Evolutionary conservation across 2,113 vertebrate genomes (phyloP), one percentile per base, ranked within the genome.

Genomic region (Acanthisitta chloris): DNA sequence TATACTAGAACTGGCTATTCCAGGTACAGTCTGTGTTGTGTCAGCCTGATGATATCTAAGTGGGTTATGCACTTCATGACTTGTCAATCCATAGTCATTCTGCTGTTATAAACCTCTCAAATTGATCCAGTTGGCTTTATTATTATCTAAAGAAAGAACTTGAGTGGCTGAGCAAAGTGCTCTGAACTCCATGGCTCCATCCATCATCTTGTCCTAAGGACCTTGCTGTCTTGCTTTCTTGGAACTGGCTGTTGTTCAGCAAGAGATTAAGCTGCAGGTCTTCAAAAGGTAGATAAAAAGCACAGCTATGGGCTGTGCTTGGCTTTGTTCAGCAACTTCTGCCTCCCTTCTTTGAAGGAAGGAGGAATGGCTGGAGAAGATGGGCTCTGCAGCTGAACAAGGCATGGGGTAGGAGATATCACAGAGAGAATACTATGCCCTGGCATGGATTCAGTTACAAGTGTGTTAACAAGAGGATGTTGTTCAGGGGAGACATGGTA

Each of bases 241-340:
- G 83, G 76, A 97, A 73, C 86, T 95, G 94, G 94, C 95, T 97
- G 91, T 58, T 65, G 92, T 96, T 96, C 96, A 97, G 96, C 51
- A 95, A 79, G 66, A 96, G 83, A 94, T 94, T 96, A 96, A 81
- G 66, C 80, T 97, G 81, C 42, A 46, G 92, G 58, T 93, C 80
- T 94, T 95, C 93, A 96, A 94, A 95, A 92, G 51, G 23, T 25
- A 91, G 96, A 97, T 87, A 86, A 94, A 96, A 93, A 94, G 73
- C 91, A 95, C 93, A 91, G 52, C 92, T 86, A 46, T 4, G 40
- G 52, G 31, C 43, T 67, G 59, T 66, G 74, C 72, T 88, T 81
- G 69, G 49, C 83, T 94, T 94, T 71, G 61, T 73, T 86, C 80
- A 80, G 85, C 87, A 81, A 34, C 49, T 96, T 87, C 61, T 72